Evolutionary conservation across 2,797 vertebrate species (phyloP), one percentile per base, ranked within the genome.

Genomic region (Myotis findleyi): DNA sequence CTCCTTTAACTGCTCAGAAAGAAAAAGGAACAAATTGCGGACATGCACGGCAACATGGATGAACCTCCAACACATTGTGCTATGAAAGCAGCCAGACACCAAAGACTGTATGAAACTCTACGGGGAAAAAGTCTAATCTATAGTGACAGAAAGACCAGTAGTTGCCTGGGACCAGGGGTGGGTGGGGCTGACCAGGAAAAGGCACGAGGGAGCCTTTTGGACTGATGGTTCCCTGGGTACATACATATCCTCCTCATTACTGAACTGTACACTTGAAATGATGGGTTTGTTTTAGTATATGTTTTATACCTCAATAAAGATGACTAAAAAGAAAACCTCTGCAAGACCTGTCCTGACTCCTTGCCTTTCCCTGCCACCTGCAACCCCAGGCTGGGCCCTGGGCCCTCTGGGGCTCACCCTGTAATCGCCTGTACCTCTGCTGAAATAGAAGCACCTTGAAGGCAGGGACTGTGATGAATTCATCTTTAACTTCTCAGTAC

Each of bases 261-360:
- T 68, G 38, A 73, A 57, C 11, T 47, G n/a, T 8, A 36, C 27
- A 13, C 38, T 75, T 68, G 53, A 69, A 85, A 51, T 20, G n/a
- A 44, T 17, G n/a, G 59, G n/a, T 36, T 13, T 12, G 5, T 33
- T 71, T 64, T 62, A 51, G 14, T 49, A 21, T 8, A 17, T 16
- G 13, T 71, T 33, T 66, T 57, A 51, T 0, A 33, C n/a, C n/a
- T 55, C 87, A 30, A 11, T 44, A 51, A 71, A 33, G 33, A 91
- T 13, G n/a, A 85, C 38, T 17, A 33, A 53, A 83, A 47, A 55
- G 84, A 62, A 94, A 86, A 36, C 55, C 33, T 82, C 64, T 62
- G 27, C 62, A 68, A 38, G 71, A 38, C 49, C 17, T 17, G 44
- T 81, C 73, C 41, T 41, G 27, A 88, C 36, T 83, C 59, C 71